Conservation (phyloP, 2,113 vertebrate species). For the Danio rerio region DNA sequence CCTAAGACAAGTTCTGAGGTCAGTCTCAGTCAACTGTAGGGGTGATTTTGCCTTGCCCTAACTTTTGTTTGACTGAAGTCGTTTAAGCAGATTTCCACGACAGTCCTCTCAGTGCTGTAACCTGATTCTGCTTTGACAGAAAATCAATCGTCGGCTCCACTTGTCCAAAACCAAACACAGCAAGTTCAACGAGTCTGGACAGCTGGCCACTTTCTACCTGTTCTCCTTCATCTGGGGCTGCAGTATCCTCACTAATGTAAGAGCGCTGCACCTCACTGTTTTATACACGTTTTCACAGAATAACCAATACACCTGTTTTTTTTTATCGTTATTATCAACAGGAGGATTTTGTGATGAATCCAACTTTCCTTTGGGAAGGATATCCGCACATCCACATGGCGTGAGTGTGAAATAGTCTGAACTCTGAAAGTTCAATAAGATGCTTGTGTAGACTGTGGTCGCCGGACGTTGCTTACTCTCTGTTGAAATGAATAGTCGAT, state of each 20-base stretch:
- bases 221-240: constrained; percentile 85
- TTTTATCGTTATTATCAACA: constrained; percentile 53
- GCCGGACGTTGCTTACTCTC: too few species aligned
- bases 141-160: constrained; percentile 83
- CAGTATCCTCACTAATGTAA: constrained; percentile 84
- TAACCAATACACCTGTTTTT: background rate
- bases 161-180: constrained; percentile 87
- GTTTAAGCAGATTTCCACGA: too few species aligned
- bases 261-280: background rate
- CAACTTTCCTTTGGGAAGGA: constrained; percentile 82
- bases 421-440: too few species aligned
- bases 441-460: too few species aligned
- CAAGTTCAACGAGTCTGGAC: constrained; percentile 87
- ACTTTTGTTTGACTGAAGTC: too few species aligned
- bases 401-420: constrained; percentile 71
- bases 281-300: too few species aligned
- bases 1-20: too few species aligned
- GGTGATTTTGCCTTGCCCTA: too few species aligned
- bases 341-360: constrained; percentile 84
- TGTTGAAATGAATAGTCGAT: too few species aligned
- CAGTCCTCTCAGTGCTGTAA: background rate
- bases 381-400: constrained; percentile 84
- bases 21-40: too few species aligned
- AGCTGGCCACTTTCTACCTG: constrained; percentile 84
- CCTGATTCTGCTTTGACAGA: constrained; percentile 66